Conservation (phyloP, 2,113 vertebrate genomes). For the Pionites leucogaster region DNA sequence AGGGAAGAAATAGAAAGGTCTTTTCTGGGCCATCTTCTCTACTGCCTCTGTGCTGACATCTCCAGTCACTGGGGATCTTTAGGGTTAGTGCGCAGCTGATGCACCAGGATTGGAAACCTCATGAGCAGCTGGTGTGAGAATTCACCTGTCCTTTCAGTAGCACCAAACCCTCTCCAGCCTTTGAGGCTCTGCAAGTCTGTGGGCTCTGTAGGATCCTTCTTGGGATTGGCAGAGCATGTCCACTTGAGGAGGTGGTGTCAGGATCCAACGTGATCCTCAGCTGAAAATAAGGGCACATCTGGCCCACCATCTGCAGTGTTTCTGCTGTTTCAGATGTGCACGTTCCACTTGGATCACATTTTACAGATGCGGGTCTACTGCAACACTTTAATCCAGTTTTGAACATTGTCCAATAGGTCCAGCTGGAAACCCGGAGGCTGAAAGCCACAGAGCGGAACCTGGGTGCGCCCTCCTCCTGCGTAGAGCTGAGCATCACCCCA, state of each 20-base stretch:
- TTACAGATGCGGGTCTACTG: neutral
- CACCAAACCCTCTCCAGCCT: neutral
- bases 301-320: neutral
- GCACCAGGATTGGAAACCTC: neutral
- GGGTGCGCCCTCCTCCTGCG: neutral
- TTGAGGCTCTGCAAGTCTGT: neutral
- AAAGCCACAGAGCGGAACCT: neutral
- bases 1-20: conserved; percentile 40
- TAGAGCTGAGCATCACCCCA: neutral
- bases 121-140: neutral
- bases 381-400: neutral
- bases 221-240: neutral
- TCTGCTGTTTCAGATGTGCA: neutral
- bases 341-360: neutral
- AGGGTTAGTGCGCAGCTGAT: neutral
- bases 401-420: neutral
- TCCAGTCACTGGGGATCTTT: neutral
- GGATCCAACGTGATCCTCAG: neutral
- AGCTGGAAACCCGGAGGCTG: neutral
- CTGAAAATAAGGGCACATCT: neutral
- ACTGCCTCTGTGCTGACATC: neutral
- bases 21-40: neutral
- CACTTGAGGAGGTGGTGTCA: neutral
- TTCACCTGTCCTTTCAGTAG: neutral
- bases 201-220: neutral